Evolutionary conservation across 2,113 vertebrate genomes (phyloP), one percentile per base, ranked within the genome.

Genomic region (Trinectes maculatus): DNA sequence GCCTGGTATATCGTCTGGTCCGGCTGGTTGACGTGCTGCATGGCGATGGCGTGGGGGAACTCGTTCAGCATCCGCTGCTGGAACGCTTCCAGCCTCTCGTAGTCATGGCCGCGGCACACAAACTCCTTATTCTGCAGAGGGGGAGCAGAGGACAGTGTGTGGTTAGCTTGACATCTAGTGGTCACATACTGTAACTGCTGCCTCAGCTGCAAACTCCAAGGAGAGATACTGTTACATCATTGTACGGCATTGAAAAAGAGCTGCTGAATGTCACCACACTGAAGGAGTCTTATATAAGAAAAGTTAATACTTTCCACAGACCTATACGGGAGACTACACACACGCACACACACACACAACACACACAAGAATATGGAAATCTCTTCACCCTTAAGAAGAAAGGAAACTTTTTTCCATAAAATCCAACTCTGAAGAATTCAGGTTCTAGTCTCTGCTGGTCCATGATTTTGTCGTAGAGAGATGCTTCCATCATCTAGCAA

Each of bases 1-100:
- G 96, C 96, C 91, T 99, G 97, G 92, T 98, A 97, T 87, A 99
- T 98, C 87, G 96, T 99, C 89, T 99, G 96, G 68, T 99, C 98
- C 0, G 98, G 97, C 89, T 96, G 96, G 94, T 99, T 98, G 86
- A 95, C 97, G 51, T 99, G 96, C 88, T 99, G 97, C 96, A 99
- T 99, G 92, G 97, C 96, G 83, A 99, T 98, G 88, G 98, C 98
- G 26, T 98, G 96, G 49, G 98, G 98, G 83, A 99, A 99, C 93
- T 99, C 98, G 36, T 94, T 96, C 81, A 99, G 90, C 98, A 99
- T 99, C 80, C 98, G 90, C 92, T 99, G 98, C 80, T 99, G 98
- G 90, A 99, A 99, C 64, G 98, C 97, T 91, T 99, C 98, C 91
- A 99, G 89, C 64, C 98, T 91, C 89, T 99, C 98, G 22, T 99